Evolutionary conservation across 2,113 vertebrate genomes (phyloP).

Genomic region (Chaetura pelagica): DNA sequence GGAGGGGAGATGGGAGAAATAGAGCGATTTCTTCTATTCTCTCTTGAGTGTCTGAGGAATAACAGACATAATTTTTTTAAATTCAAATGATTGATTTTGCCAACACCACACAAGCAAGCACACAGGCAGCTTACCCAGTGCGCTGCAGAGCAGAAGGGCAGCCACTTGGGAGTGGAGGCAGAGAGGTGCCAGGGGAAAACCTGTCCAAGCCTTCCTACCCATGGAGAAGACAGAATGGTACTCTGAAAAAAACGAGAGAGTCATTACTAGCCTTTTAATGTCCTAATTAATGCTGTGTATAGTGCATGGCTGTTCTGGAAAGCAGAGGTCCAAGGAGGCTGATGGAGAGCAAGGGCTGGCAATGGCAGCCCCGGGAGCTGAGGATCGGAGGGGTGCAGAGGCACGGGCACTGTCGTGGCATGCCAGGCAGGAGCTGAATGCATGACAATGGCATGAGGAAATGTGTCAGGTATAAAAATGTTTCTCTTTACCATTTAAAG

Average conservation of each 20-base stretch:
- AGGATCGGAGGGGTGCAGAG: background rate
- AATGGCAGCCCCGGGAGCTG: background rate
- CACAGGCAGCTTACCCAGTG: background rate
- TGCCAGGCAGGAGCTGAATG: background rate
- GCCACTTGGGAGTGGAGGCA: background rate
- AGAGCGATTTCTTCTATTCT: background rate
- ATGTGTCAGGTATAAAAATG: background rate
- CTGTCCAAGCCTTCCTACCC: background rate
- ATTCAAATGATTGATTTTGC: background rate
- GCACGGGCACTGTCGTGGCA: background rate
- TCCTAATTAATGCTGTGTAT: background rate
- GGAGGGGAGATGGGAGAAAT: background rate
- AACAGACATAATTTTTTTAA: background rate
- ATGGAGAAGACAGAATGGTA: background rate
- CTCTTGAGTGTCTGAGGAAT: background rate
- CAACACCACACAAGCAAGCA: background rate
- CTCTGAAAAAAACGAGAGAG: background rate
- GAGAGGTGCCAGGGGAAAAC: background rate
- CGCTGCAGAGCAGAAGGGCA: background rate
- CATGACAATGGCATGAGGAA: background rate
- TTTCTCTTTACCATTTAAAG: background rate
- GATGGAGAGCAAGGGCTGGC: background rate
- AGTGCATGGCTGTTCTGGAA: accelerated
- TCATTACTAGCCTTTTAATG: background rate
- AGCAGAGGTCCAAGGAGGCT: accelerated